These are phyloP conservation scores for Chloroclysta siterata DNA, from an alignment of 2,888 invertebrate genomes.

Conservation along the genomic window DNA sequence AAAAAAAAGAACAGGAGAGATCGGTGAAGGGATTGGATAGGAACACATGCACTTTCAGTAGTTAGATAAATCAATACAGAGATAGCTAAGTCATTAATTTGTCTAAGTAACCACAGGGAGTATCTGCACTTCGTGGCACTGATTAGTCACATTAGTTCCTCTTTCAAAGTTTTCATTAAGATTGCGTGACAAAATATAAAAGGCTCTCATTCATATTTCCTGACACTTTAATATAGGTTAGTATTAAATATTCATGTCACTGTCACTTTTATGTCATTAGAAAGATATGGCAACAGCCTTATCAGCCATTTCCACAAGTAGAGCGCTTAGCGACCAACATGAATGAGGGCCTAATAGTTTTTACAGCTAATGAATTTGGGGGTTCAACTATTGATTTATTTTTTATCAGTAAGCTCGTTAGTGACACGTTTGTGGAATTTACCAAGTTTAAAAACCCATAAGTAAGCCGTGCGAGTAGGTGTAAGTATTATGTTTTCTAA, in stretches of 20 bases:
- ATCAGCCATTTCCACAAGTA: no score
- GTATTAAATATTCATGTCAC: no score
- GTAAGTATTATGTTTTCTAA: no score
- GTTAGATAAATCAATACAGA: conserved; percentile 9
- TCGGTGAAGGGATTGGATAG: not conserved
- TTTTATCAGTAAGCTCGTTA: not conserved
- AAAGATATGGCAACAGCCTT: no score
- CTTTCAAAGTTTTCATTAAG: conserved; percentile 30
- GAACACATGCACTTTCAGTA: not conserved
- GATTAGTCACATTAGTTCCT: conserved; percentile 37
- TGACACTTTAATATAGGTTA: no score
- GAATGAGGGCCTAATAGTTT: conserved; percentile 8
- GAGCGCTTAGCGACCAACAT: no score
- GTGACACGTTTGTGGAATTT: not conserved
- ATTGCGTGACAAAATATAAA: conserved; percentile 15
- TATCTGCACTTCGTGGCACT: conserved; percentile 35
- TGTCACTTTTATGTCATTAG: no score
- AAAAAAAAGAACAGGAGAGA: not conserved
- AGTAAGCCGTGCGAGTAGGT: no score
- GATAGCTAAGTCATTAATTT: conserved; percentile 27
- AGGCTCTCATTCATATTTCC: no score
- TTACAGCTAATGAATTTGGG: conserved; percentile 21
- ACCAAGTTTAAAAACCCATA: not conserved
- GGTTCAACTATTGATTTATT: conserved; percentile 21
- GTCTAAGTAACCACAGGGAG: conserved; percentile 28